A percentile compares a stretch with the other conserved stretches of the same genome.
Conservation (phyloP, 2,797 vertebrate genomes). For the Crocidura indochinensis region DNA sequence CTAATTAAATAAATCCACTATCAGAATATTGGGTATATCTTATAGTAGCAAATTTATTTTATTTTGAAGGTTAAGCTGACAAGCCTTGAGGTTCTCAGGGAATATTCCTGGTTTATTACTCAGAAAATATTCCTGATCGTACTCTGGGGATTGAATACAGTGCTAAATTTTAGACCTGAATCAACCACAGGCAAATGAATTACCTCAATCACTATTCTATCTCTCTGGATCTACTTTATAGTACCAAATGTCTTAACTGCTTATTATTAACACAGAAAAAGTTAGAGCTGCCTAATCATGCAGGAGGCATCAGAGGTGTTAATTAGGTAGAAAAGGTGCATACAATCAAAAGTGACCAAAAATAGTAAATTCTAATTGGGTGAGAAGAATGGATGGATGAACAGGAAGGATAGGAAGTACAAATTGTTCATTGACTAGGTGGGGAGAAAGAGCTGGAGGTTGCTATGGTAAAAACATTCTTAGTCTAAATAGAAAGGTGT, state of each 20-base stretch:
- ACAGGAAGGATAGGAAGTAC: background rate
- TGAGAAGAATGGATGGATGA: background rate
- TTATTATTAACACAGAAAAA: background rate
- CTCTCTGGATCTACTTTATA: background rate
- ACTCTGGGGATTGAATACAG: no score
- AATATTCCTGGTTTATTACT: no score
- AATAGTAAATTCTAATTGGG: background rate
- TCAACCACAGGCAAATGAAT: no score
- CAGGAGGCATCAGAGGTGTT: background rate
- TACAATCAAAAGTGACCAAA: background rate
- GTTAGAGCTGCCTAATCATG: background rate
- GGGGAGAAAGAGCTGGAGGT: background rate
- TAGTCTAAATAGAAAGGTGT: background rate
- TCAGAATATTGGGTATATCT: background rate
- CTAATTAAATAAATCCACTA: background rate
- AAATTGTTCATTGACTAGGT: constrained; percentile 3
- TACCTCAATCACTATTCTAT: no score
- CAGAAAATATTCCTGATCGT: no score
- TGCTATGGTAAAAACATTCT: background rate
- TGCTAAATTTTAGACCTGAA: no score
- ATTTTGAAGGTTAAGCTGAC: no score
- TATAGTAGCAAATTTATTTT: background rate
- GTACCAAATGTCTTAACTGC: background rate
- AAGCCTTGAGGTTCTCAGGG: no score
- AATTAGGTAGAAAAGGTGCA: background rate